Percentiles rank a stretch among this genome's conserved stretches.
phyloP scores from a whole-genome alignment of 2,113 vertebrate species.

The Gallinago jamesoni region DNA sequence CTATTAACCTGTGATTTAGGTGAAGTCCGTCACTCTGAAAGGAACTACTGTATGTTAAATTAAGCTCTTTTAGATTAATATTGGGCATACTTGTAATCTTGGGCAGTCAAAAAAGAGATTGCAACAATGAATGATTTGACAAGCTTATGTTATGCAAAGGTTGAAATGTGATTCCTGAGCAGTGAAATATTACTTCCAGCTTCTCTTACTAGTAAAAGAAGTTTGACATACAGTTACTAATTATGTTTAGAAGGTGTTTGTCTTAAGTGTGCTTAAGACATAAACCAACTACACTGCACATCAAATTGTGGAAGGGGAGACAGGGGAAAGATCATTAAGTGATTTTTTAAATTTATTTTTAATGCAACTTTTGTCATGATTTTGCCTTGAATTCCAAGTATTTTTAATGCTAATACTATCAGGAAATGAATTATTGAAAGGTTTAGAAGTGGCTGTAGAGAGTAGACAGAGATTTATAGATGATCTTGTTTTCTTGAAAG shows the following conservation, averaged over 20 bases:
- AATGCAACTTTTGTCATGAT: fast-evolving
- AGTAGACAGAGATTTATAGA: neutral
- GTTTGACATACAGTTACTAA: neutral
- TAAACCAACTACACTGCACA: neutral
- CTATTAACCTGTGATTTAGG: neutral
- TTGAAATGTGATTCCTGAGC: neutral
- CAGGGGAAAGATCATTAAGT: neutral
- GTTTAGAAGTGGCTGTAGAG: neutral
- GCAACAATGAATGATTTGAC: neutral
- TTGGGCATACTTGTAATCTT: neutral
- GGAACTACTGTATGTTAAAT: neutral
- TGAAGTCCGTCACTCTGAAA: neutral
- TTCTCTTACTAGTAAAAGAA: neutral
- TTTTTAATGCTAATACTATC: neutral
- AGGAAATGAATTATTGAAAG: neutral
- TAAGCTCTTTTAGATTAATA: neutral
- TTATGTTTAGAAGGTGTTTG: neutral
- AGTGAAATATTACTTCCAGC: neutral
- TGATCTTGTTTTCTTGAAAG: neutral
- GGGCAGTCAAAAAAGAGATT: neutral
- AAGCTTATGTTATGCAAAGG: neutral
- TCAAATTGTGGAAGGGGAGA: neutral
- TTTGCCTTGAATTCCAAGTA: neutral
- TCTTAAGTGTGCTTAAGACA: neutral
- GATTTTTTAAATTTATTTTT: neutral